Conservation (phyloP, 2,797 vertebrate genomes). For the Xenops minutus region DNA sequence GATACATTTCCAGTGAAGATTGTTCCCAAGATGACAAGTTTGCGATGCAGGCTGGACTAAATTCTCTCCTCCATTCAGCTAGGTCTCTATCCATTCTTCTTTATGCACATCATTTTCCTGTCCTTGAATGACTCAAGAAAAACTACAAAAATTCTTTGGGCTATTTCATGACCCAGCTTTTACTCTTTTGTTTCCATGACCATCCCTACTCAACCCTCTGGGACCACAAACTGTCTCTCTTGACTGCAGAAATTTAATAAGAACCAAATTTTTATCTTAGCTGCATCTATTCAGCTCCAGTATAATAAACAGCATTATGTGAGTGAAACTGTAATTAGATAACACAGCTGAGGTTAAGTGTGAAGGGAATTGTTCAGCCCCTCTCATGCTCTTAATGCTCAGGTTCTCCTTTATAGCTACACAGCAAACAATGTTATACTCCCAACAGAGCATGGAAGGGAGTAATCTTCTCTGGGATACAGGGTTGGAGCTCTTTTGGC, state of each 20-base stretch:
- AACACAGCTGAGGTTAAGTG: not conserved
- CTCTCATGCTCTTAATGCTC: not conserved
- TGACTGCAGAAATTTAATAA: not conserved
- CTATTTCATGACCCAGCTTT: conserved; percentile 12
- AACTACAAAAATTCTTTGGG: not conserved
- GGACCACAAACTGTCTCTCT: not conserved
- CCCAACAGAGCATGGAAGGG: not conserved
- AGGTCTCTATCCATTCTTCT: not conserved
- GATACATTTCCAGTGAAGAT: not conserved
- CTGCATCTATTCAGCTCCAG: not conserved
- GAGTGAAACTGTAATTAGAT: not conserved
- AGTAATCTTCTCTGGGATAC: not conserved
- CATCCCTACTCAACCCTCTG: not conserved
- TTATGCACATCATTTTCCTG: not conserved
- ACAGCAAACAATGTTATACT: not conserved
- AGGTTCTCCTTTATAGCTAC: not conserved
- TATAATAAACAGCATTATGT: not conserved
- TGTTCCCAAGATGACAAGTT: not conserved
- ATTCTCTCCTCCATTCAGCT: not conserved
- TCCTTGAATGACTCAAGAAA: not conserved
- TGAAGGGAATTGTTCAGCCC: not conserved
- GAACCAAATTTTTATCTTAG: not conserved
- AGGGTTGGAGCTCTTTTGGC: not conserved
- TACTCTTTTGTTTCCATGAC: conserved; percentile 25
- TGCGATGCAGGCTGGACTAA: not conserved